Evolutionary conservation across 2,888 invertebrate species (phyloP).

Genomic region (Agrenia bidenticulata): DNA sequence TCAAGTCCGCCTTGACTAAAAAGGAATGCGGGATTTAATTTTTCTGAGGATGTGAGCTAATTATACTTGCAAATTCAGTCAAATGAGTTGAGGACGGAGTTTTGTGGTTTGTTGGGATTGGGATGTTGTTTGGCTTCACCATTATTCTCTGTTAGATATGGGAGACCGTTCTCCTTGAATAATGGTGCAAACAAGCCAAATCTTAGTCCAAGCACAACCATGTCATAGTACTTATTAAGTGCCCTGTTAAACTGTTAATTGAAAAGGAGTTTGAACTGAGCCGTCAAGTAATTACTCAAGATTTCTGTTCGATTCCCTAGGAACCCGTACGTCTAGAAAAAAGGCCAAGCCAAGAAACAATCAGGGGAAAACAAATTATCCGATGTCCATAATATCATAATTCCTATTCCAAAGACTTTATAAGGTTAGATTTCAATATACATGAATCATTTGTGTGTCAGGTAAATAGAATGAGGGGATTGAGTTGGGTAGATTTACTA

Average conservation of each 20-base stretch:
- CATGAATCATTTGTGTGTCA: conserved; percentile 20
- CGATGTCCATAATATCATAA: conserved; percentile 3
- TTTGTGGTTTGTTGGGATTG: not conserved
- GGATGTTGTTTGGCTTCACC: too few species aligned
- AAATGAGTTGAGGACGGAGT: conserved; percentile 33
- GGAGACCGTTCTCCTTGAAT: not conserved
- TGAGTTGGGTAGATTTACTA: not conserved
- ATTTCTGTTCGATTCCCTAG: not conserved
- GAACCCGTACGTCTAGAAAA: not conserved
- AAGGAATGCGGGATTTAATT: conserved; percentile 21
- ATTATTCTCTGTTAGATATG: not conserved
- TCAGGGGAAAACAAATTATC: conserved; percentile 2
- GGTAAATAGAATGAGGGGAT: not conserved
- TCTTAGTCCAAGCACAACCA: too few species aligned
- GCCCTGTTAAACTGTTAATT: conserved; percentile 4
- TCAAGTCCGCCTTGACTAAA: conserved; percentile 23
- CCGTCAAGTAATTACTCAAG: conserved; percentile 5
- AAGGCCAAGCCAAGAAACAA: not conserved
- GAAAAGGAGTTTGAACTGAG: conserved; percentile 1
- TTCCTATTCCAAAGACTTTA: conserved; percentile 5
- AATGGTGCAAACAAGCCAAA: conserved; percentile 1
- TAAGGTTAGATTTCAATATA: conserved; percentile 16
- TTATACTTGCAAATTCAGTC: conserved; percentile 46
- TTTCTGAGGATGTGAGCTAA: conserved; percentile 24
- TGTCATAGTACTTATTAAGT: too few species aligned